Percentiles rank a stretch among this genome's conserved stretches.
Evolutionary conservation across 2,113 vertebrate species (phyloP).

Genomic region (Platichthys stellatus): DNA sequence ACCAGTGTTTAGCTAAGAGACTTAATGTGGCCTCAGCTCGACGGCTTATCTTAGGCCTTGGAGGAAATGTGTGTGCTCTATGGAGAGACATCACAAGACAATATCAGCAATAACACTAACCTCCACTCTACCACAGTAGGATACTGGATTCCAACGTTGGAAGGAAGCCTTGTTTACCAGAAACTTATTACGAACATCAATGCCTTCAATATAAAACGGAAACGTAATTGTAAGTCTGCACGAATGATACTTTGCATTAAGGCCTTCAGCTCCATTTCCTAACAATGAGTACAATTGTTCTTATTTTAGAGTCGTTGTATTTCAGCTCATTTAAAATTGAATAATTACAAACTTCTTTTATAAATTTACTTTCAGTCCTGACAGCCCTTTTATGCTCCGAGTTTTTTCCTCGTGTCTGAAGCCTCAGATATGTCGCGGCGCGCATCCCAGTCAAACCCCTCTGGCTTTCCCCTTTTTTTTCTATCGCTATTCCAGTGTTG

Average conservation of each 20-base stretch:
- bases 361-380: constrained; percentile 36
- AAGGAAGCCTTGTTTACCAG: background rate
- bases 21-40: no score
- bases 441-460: constrained; percentile 41
- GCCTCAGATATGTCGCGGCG: constrained; percentile 53
- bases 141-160: no score
- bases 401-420: constrained; percentile 46
- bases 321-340: constrained; percentile 31
- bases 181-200: background rate
- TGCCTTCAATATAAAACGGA: background rate
- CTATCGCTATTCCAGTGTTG: constrained; percentile 51
- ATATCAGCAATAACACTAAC: no score
- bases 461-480: constrained; percentile 18
- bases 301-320: constrained; percentile 32
- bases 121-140: no score
- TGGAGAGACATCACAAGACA: no score
- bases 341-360: constrained; percentile 45
- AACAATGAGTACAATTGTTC: constrained; percentile 20
- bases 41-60: no score
- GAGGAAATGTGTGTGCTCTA: no score
- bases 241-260: constrained; percentile 23
- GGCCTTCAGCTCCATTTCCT: constrained; percentile 3
- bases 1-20: no score
- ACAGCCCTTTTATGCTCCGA: constrained; percentile 45
- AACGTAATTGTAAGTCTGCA: background rate